Evolutionary conservation across 2,888 invertebrate species (phyloP).

Genomic region (Drosophila gaucha): DNA sequence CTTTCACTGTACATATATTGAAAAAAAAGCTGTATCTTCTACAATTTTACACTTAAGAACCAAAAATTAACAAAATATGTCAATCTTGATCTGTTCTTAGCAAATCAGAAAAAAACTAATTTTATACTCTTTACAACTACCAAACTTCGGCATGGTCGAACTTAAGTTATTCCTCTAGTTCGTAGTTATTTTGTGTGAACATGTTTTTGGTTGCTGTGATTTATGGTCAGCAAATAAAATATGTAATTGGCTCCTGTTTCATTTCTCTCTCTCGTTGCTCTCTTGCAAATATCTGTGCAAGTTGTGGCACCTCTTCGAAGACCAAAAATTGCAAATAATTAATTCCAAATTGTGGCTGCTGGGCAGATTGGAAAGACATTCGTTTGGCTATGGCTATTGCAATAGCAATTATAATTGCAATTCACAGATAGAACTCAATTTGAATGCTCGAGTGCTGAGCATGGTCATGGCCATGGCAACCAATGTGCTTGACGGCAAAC

Average conservation of each 20-base stretch:
- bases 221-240: conserved; percentile 58
- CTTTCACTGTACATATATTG: too few species aligned
- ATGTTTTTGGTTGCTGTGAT: conserved; percentile 51
- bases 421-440: conserved; percentile 7
- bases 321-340: conserved; percentile 13
- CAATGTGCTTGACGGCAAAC: conserved; percentile 48
- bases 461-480: conserved; percentile 15
- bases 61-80: too few species aligned
- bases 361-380: too few species aligned
- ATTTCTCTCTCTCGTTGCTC: background rate
- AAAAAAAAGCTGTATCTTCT: too few species aligned
- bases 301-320: background rate
- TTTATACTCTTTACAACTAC: too few species aligned
- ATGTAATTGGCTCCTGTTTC: conserved; percentile 60
- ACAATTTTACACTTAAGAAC: too few species aligned
- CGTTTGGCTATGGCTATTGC: background rate
- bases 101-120: too few species aligned
- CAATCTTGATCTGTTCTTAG: too few species aligned
- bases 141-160: too few species aligned
- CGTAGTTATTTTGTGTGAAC: conserved; percentile 6
- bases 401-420: conserved; percentile 59
- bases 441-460: too few species aligned
- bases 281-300: conserved; percentile 4
- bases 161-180: conserved; percentile 20
- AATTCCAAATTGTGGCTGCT: too few species aligned